Evolutionary conservation across 2,888 invertebrate genomes (phyloP), one percentile per base, ranked within the genome.

Genomic region (Clanis bilineata): DNA sequence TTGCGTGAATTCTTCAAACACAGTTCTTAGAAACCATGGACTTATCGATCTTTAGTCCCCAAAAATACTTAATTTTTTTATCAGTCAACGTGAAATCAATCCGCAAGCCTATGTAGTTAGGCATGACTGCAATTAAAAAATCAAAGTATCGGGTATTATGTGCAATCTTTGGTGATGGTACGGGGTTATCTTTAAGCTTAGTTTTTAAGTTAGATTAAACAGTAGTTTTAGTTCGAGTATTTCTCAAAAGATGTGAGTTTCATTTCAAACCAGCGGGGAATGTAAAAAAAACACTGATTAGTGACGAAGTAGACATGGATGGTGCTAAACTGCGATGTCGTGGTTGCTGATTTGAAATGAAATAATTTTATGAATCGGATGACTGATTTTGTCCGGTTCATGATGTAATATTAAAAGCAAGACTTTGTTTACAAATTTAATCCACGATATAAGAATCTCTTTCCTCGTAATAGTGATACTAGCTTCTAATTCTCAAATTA

Each of bases 81-180:
- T 84, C 90, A 90, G 90, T 91, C 91, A 79, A 71, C 72, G 79
- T 80, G 78, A 80, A 77, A 72, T 69, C 65, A 77, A 74, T 77
- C 74, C 76, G 79, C 77, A 76, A 67, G 82, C 87, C 88, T 81
- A 77, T 57, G 61, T 61, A 63, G 63, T 67, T 70, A 82, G 90
- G 92, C 86, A 82, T 86, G 92, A 92, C 93, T 91, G 90, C 88
- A 87, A 78, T 85, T 86, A 87, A 88, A 90, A 91, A 92, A 93
- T 91, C 93, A 93, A 93, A 93, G 93, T 93, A 94, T 95, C 95
- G 95, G 95, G 95, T 95, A 95, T 94, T 94, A 95, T 95, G 95
- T 96, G 95, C 95, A 96, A 95, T 96, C 95, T 90, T 93, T 94
- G 94, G 95, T 95, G 94, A 93, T 93, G 95, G 94, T 93, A 90